Conservation (phyloP, 2,113 vertebrate species). For the Cisticola juncidis region DNA sequence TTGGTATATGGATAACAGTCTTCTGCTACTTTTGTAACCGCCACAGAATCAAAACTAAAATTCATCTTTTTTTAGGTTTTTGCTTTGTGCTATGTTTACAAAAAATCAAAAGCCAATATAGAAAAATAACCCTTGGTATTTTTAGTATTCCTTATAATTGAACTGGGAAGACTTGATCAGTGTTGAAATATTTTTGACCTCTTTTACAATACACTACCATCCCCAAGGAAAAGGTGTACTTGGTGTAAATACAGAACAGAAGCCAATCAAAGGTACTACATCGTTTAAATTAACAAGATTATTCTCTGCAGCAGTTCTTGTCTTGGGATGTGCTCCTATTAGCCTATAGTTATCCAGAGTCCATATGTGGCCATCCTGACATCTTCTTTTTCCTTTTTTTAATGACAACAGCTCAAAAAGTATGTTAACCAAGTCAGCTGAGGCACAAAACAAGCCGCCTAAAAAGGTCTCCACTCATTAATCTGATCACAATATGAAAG, state of each 20-base stretch:
- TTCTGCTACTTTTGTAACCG: not conserved
- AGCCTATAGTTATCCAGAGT: not conserved
- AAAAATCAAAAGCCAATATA: not conserved
- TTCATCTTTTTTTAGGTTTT: not conserved
- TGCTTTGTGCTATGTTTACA: not conserved
- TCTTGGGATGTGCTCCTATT: not conserved
- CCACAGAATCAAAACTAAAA: not conserved
- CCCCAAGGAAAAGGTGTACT: not conserved
- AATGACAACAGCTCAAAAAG: not conserved
- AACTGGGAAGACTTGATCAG: not conserved
- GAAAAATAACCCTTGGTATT: not conserved
- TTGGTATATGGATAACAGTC: not conserved
- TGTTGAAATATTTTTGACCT: not conserved
- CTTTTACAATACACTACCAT: not conserved
- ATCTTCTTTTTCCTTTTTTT: not conserved
- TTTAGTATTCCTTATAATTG: not conserved
- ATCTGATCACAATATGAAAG: not conserved
- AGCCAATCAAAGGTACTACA: not conserved
- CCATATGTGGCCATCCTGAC: not conserved
- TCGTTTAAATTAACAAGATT: slow-evolving; percentile 28
- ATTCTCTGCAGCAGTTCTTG: not conserved
- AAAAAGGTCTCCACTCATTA: not conserved
- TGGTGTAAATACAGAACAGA: not conserved
- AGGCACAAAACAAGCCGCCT: not conserved
- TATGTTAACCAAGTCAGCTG: not conserved